A percentile compares a stretch with the other conserved stretches of the same genome.
These are phyloP conservation scores for Caenorhabditis becei DNA, from an alignment of 2,888 invertebrate genomes.

Conservation along the genomic window DNA sequence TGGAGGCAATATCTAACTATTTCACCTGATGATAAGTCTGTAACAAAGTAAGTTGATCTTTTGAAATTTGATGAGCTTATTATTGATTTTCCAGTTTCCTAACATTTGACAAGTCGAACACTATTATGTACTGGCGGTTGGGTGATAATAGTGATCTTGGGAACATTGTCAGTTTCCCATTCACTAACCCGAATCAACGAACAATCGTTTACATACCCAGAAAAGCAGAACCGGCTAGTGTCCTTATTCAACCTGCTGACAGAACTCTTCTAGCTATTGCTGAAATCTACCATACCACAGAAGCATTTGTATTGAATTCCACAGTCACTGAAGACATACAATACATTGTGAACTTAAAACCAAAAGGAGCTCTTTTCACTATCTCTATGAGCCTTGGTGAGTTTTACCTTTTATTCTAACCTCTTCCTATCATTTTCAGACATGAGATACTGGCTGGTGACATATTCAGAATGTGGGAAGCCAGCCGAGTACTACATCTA, in stretches of 20 bases:
- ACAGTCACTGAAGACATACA: constrained; percentile 75
- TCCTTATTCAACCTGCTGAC: constrained; percentile 79
- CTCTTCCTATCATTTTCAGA: constrained; percentile 62
- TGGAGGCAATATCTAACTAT: constrained; percentile 78
- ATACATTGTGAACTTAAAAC: constrained; percentile 78
- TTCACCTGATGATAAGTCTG: constrained; percentile 77
- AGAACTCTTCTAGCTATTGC: constrained; percentile 78
- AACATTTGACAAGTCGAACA: constrained; percentile 77
- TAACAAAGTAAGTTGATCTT: constrained; percentile 69
- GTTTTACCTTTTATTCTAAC: not conserved
- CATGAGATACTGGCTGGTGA: constrained; percentile 80
- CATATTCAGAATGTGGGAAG: constrained; percentile 77
- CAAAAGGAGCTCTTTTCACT: constrained; percentile 70
- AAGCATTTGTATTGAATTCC: constrained; percentile 79
- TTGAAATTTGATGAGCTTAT: no score
- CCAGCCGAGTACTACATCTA: constrained; percentile 78
- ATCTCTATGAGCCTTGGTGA: constrained; percentile 66
- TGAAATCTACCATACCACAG: constrained; percentile 80
- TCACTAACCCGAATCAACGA: constrained; percentile 73
- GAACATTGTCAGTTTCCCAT: constrained; percentile 76
- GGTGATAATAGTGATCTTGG: constrained; percentile 79
- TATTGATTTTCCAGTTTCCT: constrained; percentile 72
- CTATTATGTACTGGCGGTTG: constrained; percentile 79
- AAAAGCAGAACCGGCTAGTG: constrained; percentile 77
- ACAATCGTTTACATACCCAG: constrained; percentile 79